Evolutionary conservation across 1,140 invertebrate species (phyloP).

Genomic region (Helicorthomorpha holstii): DNA sequence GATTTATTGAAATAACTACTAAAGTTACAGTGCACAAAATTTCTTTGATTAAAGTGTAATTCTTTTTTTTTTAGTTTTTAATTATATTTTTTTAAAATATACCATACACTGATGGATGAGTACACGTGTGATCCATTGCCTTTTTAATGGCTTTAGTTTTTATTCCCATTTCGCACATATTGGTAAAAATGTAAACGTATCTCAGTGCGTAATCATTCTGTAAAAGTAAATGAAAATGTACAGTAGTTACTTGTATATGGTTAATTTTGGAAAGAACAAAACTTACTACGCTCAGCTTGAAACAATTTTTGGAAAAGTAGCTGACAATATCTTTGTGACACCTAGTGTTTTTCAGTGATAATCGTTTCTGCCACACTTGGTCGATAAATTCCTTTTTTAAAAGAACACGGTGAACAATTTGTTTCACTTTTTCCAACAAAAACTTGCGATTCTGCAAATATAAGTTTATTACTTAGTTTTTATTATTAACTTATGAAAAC

Average conservation of each 20-base stretch:
- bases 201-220: too few relatives aligned
- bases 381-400: conserved; percentile 11
- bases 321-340: conserved; percentile 20
- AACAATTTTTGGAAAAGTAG: conserved; percentile 16
- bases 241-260: too few relatives aligned
- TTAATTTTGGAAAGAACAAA: too few relatives aligned
- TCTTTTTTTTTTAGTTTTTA: too few relatives aligned
- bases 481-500: too few relatives aligned
- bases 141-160: conserved; percentile 10
- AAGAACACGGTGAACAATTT: conserved; percentile 15
- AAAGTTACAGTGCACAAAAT: too few relatives aligned
- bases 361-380: conserved; percentile 10
- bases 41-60: too few relatives aligned
- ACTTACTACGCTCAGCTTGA: conserved; percentile 17
- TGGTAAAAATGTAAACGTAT: too few relatives aligned
- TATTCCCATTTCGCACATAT: conserved; percentile 27
- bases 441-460: conserved; percentile 16
- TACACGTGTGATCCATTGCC: conserved; percentile 16
- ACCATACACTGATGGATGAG: conserved; percentile 11
- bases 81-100: too few relatives aligned
- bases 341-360: conserved; percentile 15
- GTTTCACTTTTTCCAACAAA: conserved; percentile 13
- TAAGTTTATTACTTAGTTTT: too few relatives aligned
- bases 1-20: too few relatives aligned
- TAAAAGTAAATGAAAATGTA: too few relatives aligned